Evolutionary conservation across 2,888 invertebrate genomes (phyloP), one percentile per base, ranked within the genome.

Genomic region (Tenthredo mesomela): DNA sequence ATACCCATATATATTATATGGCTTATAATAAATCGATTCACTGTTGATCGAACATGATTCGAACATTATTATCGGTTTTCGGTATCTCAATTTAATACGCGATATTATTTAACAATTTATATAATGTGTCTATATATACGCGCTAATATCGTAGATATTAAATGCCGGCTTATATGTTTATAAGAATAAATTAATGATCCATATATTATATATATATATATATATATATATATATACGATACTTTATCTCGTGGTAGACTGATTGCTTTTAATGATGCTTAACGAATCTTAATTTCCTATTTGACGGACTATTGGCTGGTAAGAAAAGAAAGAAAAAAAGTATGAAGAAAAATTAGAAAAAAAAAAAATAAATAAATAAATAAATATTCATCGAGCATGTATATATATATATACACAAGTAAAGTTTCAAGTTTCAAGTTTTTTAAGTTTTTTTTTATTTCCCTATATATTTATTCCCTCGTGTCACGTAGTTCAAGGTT

Each of bases 401-500:
- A 12, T 47, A 47, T n/a, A n/a, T n/a, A n/a, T n/a, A n/a, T n/a
- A n/a, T n/a, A n/a, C n/a, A n/a, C n/a, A n/a, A n/a, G n/a, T n/a
- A n/a, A n/a, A n/a, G n/a, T n/a, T n/a, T n/a, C n/a, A n/a, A n/a
- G n/a, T n/a, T n/a, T n/a, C n/a, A n/a, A n/a, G n/a, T n/a, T n/a
- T n/a, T n/a, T n/a, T n/a, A n/a, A n/a, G n/a, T n/a, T n/a, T n/a
- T n/a, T n/a, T n/a, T n/a, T n/a, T n/a, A n/a, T n/a, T n/a, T n/a
- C n/a, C 10, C 2, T 29, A 29, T 43, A 12, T 4, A 15, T 47
- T 12, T 47, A 47, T 54, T 54, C 6, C 15, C 33, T 54, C 40
- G 50, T 29, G 47, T 77, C 77, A 77, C 77, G 77, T 77, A n/a
- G 77, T 77, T 50, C 77, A 77, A 77, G 77, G 77, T 54, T 29